phyloP scores from a whole-genome alignment of 2,113 vertebrate genomes.

The Cinclus cinclus region DNA sequence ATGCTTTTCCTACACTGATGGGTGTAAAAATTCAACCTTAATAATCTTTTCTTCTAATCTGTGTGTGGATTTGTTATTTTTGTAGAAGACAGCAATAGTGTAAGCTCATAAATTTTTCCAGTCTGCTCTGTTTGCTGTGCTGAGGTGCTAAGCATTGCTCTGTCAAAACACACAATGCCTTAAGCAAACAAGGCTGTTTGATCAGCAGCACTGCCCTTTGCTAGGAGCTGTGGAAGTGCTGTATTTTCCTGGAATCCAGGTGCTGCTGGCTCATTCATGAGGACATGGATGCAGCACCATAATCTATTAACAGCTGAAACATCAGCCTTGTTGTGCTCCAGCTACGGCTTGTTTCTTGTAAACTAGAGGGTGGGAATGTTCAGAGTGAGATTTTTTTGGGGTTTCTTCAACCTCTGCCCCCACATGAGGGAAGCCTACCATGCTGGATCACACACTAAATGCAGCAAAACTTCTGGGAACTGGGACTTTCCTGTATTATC shows the following conservation, averaged over 20 bases:
- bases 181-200: conserved; percentile 52
- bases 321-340: not conserved
- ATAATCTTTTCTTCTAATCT: not conserved
- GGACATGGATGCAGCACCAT: not conserved
- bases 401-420: not conserved
- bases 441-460: not conserved
- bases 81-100: not conserved
- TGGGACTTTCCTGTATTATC: not conserved
- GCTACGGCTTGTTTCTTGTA: not conserved
- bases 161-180: not conserved
- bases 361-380: not conserved
- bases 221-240: not conserved
- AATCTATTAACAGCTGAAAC: not conserved
- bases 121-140: not conserved
- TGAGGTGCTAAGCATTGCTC: not conserved
- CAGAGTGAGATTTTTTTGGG: not conserved
- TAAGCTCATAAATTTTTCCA: not conserved
- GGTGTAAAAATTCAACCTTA: not conserved
- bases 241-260: not conserved
- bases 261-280: not conserved
- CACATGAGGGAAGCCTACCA: rapidly evolving
- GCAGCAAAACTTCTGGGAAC: not conserved
- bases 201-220: conserved; percentile 23
- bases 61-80: not conserved
- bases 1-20: not conserved